A percentile compares a stretch with the other conserved stretches of the same genome.
phyloP scores from a whole-genome alignment of 2,888 invertebrate genomes.

The Tipula confusa region DNA sequence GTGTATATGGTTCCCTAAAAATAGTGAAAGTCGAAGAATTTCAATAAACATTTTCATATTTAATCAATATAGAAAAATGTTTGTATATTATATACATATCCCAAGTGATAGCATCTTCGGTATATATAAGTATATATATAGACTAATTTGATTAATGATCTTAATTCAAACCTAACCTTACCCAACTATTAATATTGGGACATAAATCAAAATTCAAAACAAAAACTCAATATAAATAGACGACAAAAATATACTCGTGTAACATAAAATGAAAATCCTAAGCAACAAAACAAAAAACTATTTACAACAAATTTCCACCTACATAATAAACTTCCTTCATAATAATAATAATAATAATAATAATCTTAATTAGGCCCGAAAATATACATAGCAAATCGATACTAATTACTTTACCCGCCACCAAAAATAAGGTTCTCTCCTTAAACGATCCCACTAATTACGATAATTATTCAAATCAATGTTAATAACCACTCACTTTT shows the following conservation, averaged over 20 bases:
- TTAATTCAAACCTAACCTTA: background rate
- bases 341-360: no score
- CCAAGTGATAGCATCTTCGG: background rate
- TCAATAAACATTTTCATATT: background rate
- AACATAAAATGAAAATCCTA: background rate
- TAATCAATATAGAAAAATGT: background rate
- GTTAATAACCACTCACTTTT: constrained; percentile 16
- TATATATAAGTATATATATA: background rate
- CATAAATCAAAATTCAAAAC: background rate
- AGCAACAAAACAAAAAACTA: background rate
- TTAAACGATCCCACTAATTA: background rate
- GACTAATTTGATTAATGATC: background rate
- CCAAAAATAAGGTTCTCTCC: background rate
- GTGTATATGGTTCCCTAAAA: background rate
- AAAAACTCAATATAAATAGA: background rate
- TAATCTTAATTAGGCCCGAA: background rate
- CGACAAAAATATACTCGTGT: background rate
- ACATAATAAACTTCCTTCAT: background rate
- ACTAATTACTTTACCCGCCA: background rate
- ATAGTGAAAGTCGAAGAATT: background rate
- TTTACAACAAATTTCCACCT: constrained; percentile 6
- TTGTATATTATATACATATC: no score
- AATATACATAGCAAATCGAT: background rate
- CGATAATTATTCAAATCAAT: constrained; percentile 1
- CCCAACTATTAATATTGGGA: constrained; percentile 16